Conservation (phyloP, 2,797 vertebrate species). For the Lagodon rhomboides region DNA sequence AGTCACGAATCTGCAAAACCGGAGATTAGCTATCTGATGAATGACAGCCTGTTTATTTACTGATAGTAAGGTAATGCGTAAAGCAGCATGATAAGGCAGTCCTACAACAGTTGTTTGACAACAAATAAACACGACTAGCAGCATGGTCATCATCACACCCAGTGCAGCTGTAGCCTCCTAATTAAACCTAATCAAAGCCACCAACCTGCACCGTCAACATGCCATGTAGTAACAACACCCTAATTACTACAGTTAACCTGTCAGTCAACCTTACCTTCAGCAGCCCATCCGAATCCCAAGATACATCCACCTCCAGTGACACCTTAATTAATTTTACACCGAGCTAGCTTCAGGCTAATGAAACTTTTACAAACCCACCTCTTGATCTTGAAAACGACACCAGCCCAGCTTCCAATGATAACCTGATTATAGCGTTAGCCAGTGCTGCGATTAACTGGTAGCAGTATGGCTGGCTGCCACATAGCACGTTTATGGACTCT, state of each 20-base stretch:
- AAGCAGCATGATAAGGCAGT: constrained; percentile 7
- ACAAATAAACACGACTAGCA: constrained; percentile 38
- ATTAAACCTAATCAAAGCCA: not conserved
- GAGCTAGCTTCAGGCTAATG: constrained; percentile 27
- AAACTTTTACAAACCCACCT: constrained; percentile 38
- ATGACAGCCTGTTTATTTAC: constrained; percentile 1
- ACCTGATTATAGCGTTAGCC: not conserved
- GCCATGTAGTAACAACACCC: not conserved
- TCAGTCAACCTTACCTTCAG: not conserved
- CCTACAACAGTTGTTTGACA: constrained; percentile 16
- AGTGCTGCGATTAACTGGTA: not conserved
- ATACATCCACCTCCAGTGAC: not conserved
- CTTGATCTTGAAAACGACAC: not conserved
- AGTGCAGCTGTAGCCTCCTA: not conserved
- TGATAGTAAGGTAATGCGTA: not conserved
- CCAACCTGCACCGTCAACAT: not conserved
- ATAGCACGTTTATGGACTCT: constrained; percentile 22
- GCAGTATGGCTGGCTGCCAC: not conserved
- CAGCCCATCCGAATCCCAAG: not conserved
- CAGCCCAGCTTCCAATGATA: not conserved
- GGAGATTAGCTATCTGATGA: not conserved
- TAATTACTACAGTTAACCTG: not conserved
- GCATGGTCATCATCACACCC: constrained; percentile 15
- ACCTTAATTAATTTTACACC: constrained; percentile 13
- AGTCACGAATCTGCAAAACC: constrained; percentile 1